Percentiles rank a stretch among this genome's conserved stretches.
Evolutionary conservation across 2,797 vertebrate genomes (phyloP).

Genomic region (Coranthus polyacanthus): DNA sequence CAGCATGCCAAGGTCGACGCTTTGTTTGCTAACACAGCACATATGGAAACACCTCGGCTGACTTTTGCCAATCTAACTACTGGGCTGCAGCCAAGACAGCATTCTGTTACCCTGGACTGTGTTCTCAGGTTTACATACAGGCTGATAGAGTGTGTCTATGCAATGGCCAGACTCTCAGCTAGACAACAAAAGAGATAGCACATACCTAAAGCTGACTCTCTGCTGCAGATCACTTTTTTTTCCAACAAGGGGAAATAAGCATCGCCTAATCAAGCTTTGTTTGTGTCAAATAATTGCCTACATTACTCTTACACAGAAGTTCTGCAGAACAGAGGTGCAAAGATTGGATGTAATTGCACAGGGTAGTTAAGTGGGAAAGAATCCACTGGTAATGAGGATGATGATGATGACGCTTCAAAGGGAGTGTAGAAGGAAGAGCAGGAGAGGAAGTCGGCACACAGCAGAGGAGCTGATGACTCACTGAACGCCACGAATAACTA

Average conservation of each 20-base stretch:
- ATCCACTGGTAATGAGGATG: conserved; percentile 29
- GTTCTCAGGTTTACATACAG: conserved; percentile 47
- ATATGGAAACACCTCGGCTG: conserved; percentile 63
- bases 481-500: conserved; percentile 19
- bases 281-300: conserved; percentile 27
- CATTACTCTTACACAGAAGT: conserved; percentile 4
- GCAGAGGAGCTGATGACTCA: conserved; percentile 50
- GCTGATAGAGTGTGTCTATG: conserved; percentile 1
- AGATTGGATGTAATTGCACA: conserved; percentile 47
- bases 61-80: conserved; percentile 41
- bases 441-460: conserved; percentile 30
- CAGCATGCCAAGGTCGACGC: conserved; percentile 57
- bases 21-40: conserved; percentile 69
- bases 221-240: neutral
- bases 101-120: conserved; percentile 15
- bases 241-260: neutral
- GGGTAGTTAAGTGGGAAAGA: conserved; percentile 41
- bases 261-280: conserved; percentile 18
- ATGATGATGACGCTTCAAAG: conserved; percentile 11
- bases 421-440: neutral
- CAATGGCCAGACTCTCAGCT: neutral
- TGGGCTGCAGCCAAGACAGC: conserved; percentile 51
- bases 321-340: conserved; percentile 39
- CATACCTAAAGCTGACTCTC: conserved; percentile 15
- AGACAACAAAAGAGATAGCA: conserved; percentile 18